These are phyloP conservation scores for Slavum lentiscoides DNA, from an alignment of 2,888 invertebrate genomes.

Conservation along the genomic window DNA sequence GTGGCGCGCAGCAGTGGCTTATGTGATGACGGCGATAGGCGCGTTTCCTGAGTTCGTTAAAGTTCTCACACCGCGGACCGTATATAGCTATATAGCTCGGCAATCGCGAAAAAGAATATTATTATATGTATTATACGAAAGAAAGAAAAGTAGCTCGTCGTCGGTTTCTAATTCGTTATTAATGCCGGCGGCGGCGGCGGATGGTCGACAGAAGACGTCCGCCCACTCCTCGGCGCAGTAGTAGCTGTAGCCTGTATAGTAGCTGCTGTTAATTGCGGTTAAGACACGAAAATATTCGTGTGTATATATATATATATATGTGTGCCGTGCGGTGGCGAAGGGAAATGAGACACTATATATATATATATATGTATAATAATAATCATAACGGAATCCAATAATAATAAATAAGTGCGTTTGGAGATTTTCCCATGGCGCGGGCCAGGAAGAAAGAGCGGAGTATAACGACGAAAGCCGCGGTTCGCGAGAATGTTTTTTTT, in stretches of 20 bases:
- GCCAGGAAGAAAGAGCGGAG: conserved; percentile 31
- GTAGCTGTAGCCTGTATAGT: no score
- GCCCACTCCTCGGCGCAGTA: not conserved
- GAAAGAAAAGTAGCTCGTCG: conserved; percentile 39
- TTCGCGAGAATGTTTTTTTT: no score
- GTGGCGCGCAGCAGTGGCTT: conserved; percentile 1
- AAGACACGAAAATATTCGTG: conserved; percentile 6
- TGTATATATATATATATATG: not conserved
- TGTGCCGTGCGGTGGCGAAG: conserved; percentile 1
- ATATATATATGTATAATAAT: no score
- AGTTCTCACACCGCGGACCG: conserved; percentile 37
- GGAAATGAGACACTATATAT: conserved; percentile 39
- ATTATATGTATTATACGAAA: no score
- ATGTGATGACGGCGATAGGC: conserved; percentile 30
- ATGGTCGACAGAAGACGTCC: conserved; percentile 18
- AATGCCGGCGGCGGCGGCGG: conserved; percentile 28
- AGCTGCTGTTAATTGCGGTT: conserved; percentile 40
- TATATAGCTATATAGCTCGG: no score
- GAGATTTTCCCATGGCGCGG: conserved; percentile 48
- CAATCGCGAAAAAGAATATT: conserved; percentile 28
- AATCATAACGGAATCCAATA: conserved; percentile 33
- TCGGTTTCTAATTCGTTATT: conserved; percentile 50
- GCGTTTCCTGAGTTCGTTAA: conserved; percentile 33
- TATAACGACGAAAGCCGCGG: not conserved
- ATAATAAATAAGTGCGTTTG: not conserved